phyloP scores from a whole-genome alignment of 2,888 invertebrate species.

The Sarcophaga subvicina region DNA sequence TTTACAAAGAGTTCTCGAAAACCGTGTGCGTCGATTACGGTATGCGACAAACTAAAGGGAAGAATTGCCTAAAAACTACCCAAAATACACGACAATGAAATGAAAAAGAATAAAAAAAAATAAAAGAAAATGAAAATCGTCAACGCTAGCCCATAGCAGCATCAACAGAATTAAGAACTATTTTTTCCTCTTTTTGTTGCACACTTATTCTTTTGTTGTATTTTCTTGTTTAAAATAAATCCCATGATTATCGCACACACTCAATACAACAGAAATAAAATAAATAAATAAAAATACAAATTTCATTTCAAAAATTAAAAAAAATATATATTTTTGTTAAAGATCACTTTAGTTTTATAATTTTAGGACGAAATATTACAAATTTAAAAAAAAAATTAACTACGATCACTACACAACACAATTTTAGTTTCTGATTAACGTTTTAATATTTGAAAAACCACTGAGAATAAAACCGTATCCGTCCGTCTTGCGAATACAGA shows the following conservation, averaged over 20 bases:
- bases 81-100: constrained; percentile 58
- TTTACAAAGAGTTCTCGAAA: constrained; percentile 64
- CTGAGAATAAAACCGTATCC: background rate
- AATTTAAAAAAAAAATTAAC: background rate
- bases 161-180: constrained; percentile 62
- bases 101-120: constrained; percentile 18
- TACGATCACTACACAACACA: too few relatives aligned
- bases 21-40: constrained; percentile 70
- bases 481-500: background rate
- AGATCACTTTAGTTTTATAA: background rate
- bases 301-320: too few relatives aligned
- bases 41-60: constrained; percentile 71
- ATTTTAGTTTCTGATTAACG: constrained; percentile 7
- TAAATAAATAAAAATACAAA: constrained; percentile 25
- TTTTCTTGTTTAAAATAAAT: constrained; percentile 43
- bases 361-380: background rate
- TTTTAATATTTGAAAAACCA: constrained; percentile 10
- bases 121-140: background rate
- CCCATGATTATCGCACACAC: constrained; percentile 21
- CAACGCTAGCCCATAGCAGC: constrained; percentile 43
- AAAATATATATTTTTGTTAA: too few relatives aligned
- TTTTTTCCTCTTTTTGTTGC: constrained; percentile 49
- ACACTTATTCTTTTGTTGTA: constrained; percentile 39
- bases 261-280: constrained; percentile 9
- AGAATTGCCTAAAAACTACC: constrained; percentile 66